Conservation (phyloP, 2,113 vertebrate genomes). For the Pseudopodoces humilis region DNA sequence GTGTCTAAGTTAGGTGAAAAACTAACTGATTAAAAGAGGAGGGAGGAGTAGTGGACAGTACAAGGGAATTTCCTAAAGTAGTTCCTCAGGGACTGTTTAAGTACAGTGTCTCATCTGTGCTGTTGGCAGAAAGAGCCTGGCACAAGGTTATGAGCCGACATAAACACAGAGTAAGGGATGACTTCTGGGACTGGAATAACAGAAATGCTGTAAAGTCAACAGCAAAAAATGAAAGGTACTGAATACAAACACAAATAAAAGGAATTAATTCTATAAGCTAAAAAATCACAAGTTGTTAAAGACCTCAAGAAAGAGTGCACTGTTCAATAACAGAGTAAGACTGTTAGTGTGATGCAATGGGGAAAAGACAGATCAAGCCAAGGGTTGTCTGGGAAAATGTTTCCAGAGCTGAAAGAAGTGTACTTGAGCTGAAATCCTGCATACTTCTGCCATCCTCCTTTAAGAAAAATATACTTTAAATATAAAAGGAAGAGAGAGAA, state of each 20-base stretch:
- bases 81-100: not conserved
- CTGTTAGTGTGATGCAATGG: not conserved
- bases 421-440: not conserved
- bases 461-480: not conserved
- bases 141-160: not conserved
- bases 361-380: not conserved
- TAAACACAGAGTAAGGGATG: not conserved
- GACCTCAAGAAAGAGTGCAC: not conserved
- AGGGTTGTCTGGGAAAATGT: not conserved
- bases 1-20: not conserved
- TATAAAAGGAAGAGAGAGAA: not conserved
- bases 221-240: not conserved
- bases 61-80: not conserved
- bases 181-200: not conserved
- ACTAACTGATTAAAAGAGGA: not conserved
- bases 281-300: not conserved
- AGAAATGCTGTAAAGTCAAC: not conserved
- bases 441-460: not conserved
- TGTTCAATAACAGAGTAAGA: not conserved
- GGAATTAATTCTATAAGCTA: not conserved
- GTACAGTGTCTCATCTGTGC: not conserved
- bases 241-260: not conserved
- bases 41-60: fast-evolving
- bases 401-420: not conserved
- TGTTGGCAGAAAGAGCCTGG: not conserved